These are phyloP conservation scores for Neopelma chrysocephalum DNA, from an alignment of 2,797 vertebrate genomes.

Conservation along the genomic window DNA sequence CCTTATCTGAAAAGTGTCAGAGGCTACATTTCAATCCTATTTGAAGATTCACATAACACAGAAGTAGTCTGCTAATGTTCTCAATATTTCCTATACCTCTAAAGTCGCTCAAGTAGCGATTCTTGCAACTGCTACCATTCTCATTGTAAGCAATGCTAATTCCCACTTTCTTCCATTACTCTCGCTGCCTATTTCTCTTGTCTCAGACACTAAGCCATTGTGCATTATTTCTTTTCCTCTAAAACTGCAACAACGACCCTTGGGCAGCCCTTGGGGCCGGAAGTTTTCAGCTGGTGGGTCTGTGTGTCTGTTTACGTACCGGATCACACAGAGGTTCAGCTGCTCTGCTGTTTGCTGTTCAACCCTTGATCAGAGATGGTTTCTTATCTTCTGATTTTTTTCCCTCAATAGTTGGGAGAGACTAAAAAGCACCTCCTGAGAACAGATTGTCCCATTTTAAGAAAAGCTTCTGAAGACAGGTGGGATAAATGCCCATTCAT, in stretches of 20 bases:
- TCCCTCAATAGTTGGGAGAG: not conserved
- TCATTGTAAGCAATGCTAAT: not conserved
- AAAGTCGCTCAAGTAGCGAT: not conserved
- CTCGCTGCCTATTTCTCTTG: not conserved
- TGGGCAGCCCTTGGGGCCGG: not conserved
- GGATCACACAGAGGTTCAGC: not conserved
- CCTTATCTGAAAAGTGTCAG: not conserved
- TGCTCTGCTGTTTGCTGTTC: not conserved
- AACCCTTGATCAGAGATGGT: not conserved
- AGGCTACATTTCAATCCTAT: not conserved
- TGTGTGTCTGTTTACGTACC: not conserved
- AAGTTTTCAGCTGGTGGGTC: not conserved
- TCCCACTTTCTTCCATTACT: not conserved
- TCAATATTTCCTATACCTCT: not conserved
- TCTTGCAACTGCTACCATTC: not conserved
- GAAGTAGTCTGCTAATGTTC: not conserved
- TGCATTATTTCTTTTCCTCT: not conserved
- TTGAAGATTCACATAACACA: not conserved
- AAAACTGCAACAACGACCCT: not conserved
- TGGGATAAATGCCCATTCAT: not conserved
- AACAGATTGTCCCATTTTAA: not conserved
- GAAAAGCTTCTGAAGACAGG: not conserved
- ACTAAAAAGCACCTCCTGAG: not conserved
- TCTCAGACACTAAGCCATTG: not conserved
- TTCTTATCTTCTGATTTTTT: not conserved